Conservation (phyloP, 2,113 vertebrate genomes). For the Charina bottae region DNA sequence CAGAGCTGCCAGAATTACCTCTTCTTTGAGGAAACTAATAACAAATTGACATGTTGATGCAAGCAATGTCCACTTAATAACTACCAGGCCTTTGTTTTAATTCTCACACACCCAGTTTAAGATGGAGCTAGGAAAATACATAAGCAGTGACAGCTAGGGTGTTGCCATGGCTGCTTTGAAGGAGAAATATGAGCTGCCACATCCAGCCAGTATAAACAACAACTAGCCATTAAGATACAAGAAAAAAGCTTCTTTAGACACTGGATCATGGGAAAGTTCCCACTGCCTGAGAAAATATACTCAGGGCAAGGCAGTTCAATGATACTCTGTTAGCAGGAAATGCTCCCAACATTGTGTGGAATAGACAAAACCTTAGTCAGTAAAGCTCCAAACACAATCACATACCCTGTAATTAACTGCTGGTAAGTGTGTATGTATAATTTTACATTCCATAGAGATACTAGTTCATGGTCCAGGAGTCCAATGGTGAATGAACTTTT, state of each 20-base stretch:
- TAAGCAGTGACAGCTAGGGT: neutral
- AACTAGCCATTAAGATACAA: neutral
- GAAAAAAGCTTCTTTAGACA: neutral
- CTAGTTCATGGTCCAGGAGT: neutral
- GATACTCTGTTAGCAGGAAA: constrained; percentile 10
- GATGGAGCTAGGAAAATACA: neutral
- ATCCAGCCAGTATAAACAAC: constrained; percentile 6
- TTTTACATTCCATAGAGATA: neutral
- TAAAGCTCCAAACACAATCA: neutral
- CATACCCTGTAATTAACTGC: neutral
- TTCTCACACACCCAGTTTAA: neutral
- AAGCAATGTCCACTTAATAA: neutral
- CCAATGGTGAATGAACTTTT: neutral
- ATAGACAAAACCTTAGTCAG: neutral
- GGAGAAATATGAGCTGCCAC: neutral
- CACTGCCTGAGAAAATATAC: neutral
- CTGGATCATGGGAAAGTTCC: neutral
- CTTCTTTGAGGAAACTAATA: neutral
- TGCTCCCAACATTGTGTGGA: neutral
- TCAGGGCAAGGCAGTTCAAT: neutral
- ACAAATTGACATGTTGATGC: neutral
- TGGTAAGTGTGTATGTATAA: neutral
- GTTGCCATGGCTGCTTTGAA: neutral
- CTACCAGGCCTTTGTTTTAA: neutral
- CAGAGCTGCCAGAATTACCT: neutral